phyloP scores from a whole-genome alignment of 2,888 invertebrate species.

The Orthosia gracilis region DNA sequence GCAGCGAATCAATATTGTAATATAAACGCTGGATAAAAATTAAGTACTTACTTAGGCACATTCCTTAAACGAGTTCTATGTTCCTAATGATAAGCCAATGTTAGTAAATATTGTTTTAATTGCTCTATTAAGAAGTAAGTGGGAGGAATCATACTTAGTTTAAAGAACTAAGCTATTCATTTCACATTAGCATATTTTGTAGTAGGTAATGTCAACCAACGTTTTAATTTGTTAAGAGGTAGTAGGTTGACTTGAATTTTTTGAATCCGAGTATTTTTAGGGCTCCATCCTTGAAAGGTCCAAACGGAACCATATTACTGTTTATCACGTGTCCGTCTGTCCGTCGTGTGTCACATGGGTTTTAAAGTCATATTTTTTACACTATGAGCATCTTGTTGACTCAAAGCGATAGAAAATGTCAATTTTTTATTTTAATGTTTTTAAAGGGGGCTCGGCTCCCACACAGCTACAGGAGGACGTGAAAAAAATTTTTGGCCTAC shows the following conservation, averaged over 20 bases:
- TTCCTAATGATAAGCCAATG: constrained; percentile 36
- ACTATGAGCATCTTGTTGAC: too few relatives aligned
- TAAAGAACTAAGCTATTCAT: constrained; percentile 30
- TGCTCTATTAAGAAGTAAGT: constrained; percentile 43
- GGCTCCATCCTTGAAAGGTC: too few relatives aligned
- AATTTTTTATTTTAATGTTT: too few relatives aligned
- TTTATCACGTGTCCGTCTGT: too few relatives aligned
- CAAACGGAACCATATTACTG: too few relatives aligned
- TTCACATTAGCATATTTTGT: constrained; percentile 21
- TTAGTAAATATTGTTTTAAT: constrained; percentile 56
- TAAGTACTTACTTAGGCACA: constrained; percentile 27
- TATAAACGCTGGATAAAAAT: constrained; percentile 50
- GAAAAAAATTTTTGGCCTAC: too few relatives aligned
- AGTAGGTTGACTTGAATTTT: neutral
- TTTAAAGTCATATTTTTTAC: too few relatives aligned
- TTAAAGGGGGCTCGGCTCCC: too few relatives aligned
- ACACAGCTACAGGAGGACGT: too few relatives aligned
- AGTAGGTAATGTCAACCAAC: neutral
- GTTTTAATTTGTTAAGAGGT: neutral
- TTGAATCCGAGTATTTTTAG: neutral
- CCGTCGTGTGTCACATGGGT: too few relatives aligned
- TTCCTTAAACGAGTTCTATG: constrained; percentile 44
- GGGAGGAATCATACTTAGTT: constrained; percentile 30
- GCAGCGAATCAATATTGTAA: constrained; percentile 43
- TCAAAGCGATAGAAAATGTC: too few relatives aligned